Conservation (phyloP, 2,888 invertebrate species). For the Diarsia mendica region DNA sequence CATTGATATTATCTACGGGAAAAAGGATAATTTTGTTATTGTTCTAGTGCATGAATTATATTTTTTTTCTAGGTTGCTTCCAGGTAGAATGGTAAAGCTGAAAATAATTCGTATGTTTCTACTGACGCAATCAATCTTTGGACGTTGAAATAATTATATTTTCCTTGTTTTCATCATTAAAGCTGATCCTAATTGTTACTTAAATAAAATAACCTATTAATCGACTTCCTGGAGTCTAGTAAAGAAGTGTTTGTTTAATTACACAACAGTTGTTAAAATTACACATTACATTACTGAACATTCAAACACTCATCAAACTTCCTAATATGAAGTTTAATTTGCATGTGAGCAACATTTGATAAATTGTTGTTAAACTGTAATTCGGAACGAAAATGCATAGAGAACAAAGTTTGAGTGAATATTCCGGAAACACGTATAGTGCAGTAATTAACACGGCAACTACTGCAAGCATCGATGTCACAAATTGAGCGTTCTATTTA, state of each 20-base stretch:
- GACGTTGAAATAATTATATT: not conserved
- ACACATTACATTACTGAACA: not conserved
- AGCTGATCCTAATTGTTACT: not conserved
- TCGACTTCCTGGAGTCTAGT: not conserved
- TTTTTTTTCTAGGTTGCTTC: not conserved
- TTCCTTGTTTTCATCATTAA: not conserved
- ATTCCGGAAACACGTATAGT: conserved; percentile 9
- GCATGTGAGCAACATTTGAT: conserved; percentile 10
- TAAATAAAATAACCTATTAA: not conserved
- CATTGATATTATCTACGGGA: conserved; percentile 6
- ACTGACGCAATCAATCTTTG: not conserved
- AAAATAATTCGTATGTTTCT: no score
- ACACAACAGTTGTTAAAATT: not conserved
- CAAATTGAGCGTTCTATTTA: conserved; percentile 72
- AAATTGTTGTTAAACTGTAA: conserved; percentile 17
- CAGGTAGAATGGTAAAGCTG: not conserved
- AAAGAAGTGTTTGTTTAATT: not conserved
- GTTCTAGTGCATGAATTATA: no score
- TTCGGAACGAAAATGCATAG: conserved; percentile 11
- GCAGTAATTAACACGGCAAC: conserved; percentile 54
- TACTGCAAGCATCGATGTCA: conserved; percentile 47
- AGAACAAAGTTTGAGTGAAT: conserved; percentile 16
- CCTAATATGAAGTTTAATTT: not conserved
- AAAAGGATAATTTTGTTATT: not conserved
- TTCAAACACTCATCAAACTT: conserved; percentile 11